Conservation (phyloP, 2,888 invertebrate species). For the Nyleta sp. region DNA sequence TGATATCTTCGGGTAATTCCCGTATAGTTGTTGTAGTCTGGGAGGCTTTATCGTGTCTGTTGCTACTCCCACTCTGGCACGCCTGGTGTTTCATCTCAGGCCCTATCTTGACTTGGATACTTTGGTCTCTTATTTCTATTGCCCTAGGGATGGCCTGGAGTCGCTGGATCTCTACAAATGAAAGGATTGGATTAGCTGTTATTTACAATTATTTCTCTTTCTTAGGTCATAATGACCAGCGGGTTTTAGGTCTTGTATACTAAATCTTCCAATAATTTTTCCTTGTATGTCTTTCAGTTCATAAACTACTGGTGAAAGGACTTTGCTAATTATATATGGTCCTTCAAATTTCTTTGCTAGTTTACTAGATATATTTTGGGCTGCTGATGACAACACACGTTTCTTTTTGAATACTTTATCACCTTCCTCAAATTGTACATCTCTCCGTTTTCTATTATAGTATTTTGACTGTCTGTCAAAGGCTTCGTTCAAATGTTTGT, state of each 20-base stretch:
- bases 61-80: no score
- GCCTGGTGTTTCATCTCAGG: no score
- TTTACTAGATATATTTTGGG: conserved; percentile 3
- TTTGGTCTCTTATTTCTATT: no score
- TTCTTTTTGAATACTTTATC: not conserved
- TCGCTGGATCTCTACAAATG: no score
- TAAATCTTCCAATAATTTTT: not conserved
- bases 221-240: not conserved
- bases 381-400: not conserved
- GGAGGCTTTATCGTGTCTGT: no score
- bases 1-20: no score
- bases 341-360: conserved; percentile 7
- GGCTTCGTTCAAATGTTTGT: not conserved
- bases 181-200: no score
- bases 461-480: not conserved
- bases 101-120: no score
- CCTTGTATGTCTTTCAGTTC: not conserved
- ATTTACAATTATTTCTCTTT: not conserved
- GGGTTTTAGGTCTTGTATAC: conserved; percentile 5
- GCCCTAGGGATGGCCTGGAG: no score
- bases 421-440: not conserved
- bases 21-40: no score
- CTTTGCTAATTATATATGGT: not conserved
- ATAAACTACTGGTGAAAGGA: conserved; percentile 5
- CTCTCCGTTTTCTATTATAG: conserved; percentile 7